phyloP scores from a whole-genome alignment of 1,140 invertebrate genomes.

The Thaumatotibia leucotreta region DNA sequence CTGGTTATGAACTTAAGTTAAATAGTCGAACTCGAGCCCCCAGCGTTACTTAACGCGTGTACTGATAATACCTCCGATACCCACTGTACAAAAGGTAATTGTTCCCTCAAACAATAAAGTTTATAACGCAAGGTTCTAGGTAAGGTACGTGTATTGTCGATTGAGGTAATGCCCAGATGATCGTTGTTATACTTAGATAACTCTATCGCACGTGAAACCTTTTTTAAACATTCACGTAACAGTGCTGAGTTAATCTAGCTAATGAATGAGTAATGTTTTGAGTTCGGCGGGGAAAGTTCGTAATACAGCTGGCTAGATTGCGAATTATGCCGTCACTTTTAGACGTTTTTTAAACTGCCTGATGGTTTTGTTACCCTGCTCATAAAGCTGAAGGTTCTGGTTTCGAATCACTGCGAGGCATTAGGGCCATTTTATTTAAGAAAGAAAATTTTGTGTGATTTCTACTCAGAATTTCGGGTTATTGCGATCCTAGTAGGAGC shows the following conservation, averaged over 20 bases:
- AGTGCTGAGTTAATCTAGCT: slow-evolving; percentile 1
- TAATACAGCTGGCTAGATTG: neutral
- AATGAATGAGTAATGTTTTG: neutral
- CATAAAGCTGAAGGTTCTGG: no score
- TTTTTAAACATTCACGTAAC: slow-evolving; percentile 20
- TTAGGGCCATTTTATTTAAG: no score
- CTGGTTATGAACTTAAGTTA: slow-evolving; percentile 35
- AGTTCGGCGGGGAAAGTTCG: neutral
- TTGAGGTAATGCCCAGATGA: slow-evolving; percentile 24
- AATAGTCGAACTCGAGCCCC: slow-evolving; percentile 41
- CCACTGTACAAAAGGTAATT: slow-evolving; percentile 67
- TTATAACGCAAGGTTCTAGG: slow-evolving; percentile 61
- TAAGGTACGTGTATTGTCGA: slow-evolving; percentile 40
- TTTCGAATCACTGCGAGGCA: no score
- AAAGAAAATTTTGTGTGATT: no score
- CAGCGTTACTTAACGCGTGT: slow-evolving; percentile 47
- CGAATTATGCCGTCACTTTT: neutral
- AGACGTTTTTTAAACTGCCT: neutral
- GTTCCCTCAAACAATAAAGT: slow-evolving; percentile 69
- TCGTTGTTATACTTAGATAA: slow-evolving; percentile 47
- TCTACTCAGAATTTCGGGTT: no score
- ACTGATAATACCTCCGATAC: slow-evolving; percentile 52
- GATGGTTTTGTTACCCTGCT: no score
- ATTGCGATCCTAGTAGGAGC: no score
- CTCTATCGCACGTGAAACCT: slow-evolving; percentile 27